Conservation (phyloP, 2,797 vertebrate species). For the Cynodonichthys magdalenae region DNA sequence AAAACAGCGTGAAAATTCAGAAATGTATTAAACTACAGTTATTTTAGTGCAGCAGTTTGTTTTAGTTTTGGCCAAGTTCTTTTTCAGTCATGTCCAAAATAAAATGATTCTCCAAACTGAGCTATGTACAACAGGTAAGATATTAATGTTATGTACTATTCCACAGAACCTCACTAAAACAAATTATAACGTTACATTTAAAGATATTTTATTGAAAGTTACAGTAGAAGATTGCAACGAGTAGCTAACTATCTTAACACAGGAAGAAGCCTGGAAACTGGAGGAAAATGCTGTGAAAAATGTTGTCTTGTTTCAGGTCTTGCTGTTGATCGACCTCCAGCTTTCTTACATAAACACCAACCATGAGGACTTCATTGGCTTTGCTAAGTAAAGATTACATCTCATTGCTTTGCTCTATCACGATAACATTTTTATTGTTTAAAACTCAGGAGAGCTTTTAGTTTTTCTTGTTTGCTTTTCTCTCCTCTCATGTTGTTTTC, state of each 20-base stretch:
- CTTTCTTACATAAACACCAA: conserved; percentile 98
- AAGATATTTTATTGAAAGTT: background rate
- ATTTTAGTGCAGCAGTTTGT: too few relatives aligned
- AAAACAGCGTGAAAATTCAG: too few relatives aligned
- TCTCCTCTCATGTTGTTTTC: background rate
- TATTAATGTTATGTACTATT: too few relatives aligned
- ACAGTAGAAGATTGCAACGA: background rate
- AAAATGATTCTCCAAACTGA: too few relatives aligned
- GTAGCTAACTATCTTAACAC: background rate
- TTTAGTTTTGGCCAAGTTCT: too few relatives aligned
- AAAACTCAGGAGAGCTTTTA: background rate
- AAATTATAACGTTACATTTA: background rate
- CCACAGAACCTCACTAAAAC: too few relatives aligned
- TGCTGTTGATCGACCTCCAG: conserved; percentile 94
- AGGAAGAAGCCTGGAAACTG: background rate
- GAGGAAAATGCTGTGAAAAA: background rate
- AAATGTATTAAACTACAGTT: too few relatives aligned
- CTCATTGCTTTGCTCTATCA: conserved; percentile 2
- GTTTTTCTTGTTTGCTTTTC: conserved; percentile 1
- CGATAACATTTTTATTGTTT: conserved; percentile 24
- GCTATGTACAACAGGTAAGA: too few relatives aligned
- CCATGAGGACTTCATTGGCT: conserved; percentile 98
- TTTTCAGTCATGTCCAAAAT: too few relatives aligned
- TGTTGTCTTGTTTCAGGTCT: conserved; percentile 78
- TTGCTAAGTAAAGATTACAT: conserved; percentile 87